phyloP scores from a whole-genome alignment of 2,797 vertebrate genomes.

The Bovichtus diacanthus region DNA sequence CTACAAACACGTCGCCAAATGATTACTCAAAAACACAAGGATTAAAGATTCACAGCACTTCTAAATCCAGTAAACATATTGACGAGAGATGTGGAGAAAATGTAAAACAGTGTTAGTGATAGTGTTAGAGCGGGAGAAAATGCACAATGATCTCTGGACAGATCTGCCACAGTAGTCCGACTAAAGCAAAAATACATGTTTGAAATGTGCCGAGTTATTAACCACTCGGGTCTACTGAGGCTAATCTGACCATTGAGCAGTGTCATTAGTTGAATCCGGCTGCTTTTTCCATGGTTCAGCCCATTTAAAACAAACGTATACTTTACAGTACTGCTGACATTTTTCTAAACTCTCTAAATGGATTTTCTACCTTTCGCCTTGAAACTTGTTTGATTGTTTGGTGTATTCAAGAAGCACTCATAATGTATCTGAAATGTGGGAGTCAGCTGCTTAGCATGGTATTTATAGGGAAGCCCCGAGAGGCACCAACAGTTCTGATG shows the following conservation, averaged over 20 bases:
- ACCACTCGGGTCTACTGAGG: not conserved
- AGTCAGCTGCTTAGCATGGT: not conserved
- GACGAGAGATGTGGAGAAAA: not conserved
- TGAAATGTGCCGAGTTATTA: not conserved
- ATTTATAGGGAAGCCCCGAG: no score
- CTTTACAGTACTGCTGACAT: constrained; percentile 16
- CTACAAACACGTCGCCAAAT: constrained; percentile 68
- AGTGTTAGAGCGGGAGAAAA: not conserved
- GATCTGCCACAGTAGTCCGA: not conserved
- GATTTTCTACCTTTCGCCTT: not conserved
- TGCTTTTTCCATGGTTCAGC: constrained; percentile 16
- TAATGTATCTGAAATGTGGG: not conserved
- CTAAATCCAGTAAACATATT: not conserved
- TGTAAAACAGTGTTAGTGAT: constrained; percentile 18
- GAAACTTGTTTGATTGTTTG: not conserved
- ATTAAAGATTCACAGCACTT: constrained; percentile 18
- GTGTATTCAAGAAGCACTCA: not conserved
- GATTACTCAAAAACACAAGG: constrained; percentile 35
- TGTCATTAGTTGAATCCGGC: not conserved
- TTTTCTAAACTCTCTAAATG: not conserved
- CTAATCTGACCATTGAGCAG: constrained; percentile 29
- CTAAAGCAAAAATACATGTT: not conserved
- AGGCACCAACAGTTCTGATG: no score
- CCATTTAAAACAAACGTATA: not conserved
- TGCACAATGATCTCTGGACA: constrained; percentile 23